Base-by-base conservation (phyloP, 37 sponge, comb jelly and placozoan species). In the Agelas oroides region DNA sequence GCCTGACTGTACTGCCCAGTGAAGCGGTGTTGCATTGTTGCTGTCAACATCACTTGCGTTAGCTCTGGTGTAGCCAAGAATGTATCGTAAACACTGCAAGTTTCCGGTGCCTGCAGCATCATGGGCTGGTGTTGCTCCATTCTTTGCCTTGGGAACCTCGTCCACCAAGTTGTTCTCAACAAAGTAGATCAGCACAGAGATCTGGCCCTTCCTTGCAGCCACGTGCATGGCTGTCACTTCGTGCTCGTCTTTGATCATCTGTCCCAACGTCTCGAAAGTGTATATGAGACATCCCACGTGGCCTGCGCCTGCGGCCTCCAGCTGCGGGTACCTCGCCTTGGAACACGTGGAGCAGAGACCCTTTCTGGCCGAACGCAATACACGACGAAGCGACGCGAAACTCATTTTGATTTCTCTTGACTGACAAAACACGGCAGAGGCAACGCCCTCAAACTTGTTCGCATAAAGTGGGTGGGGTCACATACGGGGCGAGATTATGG, bases 101-200 rank as follows among this genome's bases (percentile, higher is more conserved):
- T 91, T 67, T 27, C 94, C 97, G 13, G 97, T 97, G n/a, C 94
- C 97, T 15, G 97, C 97, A 15, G 97, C 97, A 79, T 97, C 97
- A 86, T 97, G 97, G 20, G 88, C 90, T 28, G 97, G 92, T 0
- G 92, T 91, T 20, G 97, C 97, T 0, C 95, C 95, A 60, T 97
- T 97, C 33, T 82, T 80, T 15, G 97, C 97, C 53, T 92, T 54
- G 53, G 76, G 59, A 27, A 88, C 40, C 27, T 65, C 88, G 0
- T 85, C 85, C 40, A 85, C 81, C 21, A 88, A 55, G 31, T 75
- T 76, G 65, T 97, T 89, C 30, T 91, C 90, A 20, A 89, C 68
- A 35, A 97, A 78, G 60, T 89, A 97, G 62, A 87, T 82, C 33
- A 97, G 81, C 1, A 91, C 63, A 17, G 86, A 70, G 58, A 92